phyloP scores from a whole-genome alignment of 2,888 invertebrate genomes.

The Agrotis segetum region DNA sequence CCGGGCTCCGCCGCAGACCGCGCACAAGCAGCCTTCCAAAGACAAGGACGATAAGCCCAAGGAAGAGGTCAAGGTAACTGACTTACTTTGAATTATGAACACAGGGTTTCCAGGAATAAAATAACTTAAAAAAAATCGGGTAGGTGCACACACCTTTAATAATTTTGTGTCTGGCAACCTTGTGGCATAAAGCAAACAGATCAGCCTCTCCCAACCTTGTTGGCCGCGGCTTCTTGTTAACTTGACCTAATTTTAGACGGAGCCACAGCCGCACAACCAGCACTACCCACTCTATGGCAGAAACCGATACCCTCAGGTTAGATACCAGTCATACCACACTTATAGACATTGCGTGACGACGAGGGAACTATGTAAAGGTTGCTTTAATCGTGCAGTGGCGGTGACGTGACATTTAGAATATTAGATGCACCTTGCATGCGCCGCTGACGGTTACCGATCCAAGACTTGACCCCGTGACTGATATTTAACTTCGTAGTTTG shows the following conservation, averaged over 20 bases:
- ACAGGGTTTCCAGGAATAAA: constrained; percentile 22
- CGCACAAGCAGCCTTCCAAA: constrained; percentile 82
- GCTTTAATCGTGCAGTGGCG: constrained; percentile 18
- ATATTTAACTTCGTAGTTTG: constrained; percentile 36
- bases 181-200: constrained; percentile 19
- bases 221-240: constrained; percentile 42
- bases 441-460: constrained; percentile 13
- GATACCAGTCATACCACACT: constrained; percentile 44
- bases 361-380: constrained; percentile 24
- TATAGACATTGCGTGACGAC: constrained; percentile 43
- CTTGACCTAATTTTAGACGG: constrained; percentile 62
- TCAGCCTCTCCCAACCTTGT: constrained; percentile 47
- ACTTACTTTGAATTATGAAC: constrained; percentile 9
- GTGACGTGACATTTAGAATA: constrained; percentile 24
- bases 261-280: constrained; percentile 75
- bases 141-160: neutral
- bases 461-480: constrained; percentile 15
- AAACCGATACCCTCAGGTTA: constrained; percentile 56
- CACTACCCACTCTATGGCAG: constrained; percentile 54
- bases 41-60: constrained; percentile 90
- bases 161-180: constrained; percentile 18
- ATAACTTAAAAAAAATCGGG: neutral
- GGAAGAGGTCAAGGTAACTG: constrained; percentile 88
- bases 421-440: constrained; percentile 32
- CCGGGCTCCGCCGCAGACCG: constrained; percentile 74